Percentiles rank a stretch among this genome's conserved stretches.
Evolutionary conservation across 1,140 invertebrate genomes (phyloP).

Genomic region (Holcopasites calliopsidis): DNA sequence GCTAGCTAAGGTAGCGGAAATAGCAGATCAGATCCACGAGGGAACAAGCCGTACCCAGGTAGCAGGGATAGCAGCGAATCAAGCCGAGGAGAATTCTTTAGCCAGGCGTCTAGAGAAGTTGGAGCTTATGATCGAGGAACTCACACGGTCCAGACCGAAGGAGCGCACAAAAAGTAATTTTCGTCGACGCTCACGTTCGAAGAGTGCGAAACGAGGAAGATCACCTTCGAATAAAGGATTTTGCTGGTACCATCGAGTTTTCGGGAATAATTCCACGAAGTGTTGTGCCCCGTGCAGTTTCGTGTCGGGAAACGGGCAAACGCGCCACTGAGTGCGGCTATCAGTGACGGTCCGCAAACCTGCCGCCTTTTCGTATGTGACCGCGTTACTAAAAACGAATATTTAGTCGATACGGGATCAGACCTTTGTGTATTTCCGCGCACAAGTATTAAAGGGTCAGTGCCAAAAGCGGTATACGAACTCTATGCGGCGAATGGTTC

Average conservation of each 20-base stretch:
- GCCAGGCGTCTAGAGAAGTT: neutral
- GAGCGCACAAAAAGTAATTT: too few species aligned
- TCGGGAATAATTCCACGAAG: neutral
- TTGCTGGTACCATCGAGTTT: neutral
- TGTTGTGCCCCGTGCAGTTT: neutral
- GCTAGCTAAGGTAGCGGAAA: slow-evolving; percentile 8
- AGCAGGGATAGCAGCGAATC: neutral
- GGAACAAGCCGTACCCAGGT: neutral
- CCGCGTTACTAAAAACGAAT: neutral
- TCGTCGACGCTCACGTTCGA: neutral
- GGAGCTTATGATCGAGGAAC: neutral
- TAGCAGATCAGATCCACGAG: slow-evolving; percentile 26
- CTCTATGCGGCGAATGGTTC: neutral
- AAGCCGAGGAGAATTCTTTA: neutral
- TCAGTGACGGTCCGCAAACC: neutral
- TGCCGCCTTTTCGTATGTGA: neutral
- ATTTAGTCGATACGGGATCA: neutral
- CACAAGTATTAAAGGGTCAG: neutral
- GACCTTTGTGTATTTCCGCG: slow-evolving; percentile 2
- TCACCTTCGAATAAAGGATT: neutral
- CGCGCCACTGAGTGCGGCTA: neutral
- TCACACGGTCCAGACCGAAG: neutral
- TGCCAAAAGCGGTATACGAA: neutral
- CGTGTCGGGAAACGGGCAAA: neutral
- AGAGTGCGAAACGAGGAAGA: neutral